Base-by-base conservation (phyloP, 2,888 invertebrate species). In the Poecilobothrus nobilitatus region DNA sequence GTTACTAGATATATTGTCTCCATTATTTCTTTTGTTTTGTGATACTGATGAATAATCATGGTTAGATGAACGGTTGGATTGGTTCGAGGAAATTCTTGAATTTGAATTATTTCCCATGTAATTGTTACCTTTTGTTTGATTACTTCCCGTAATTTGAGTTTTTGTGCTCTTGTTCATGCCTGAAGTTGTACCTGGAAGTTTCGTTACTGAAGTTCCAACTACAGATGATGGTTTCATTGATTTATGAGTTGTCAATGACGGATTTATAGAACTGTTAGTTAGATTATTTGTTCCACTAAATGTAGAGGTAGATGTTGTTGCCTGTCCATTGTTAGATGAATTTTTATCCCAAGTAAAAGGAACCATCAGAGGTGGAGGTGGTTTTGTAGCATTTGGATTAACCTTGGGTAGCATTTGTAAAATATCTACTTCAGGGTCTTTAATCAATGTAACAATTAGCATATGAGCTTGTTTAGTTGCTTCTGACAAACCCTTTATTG, bases 371-470 rank as follows among this genome's bases (percentile, higher is more conserved):
- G 74, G 71, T 53, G 72, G 71, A 53, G 73, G 70, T 69, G 65
- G 71, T 69, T 44, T 74, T 67, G 80, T 82, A 33, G 81, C 78
- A 71, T 79, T 80, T 21, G 78, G 76, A 67, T 81, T 81, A 18
- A 80, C 79, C 44, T 90, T 88, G 68, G 93, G 91, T 78, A 95
- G 81, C 84, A 95, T 88, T 78, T 90, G 89, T 73, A 89, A 83
- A 74, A 95, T 91, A 80, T 95, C 95, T 3, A 92, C 92, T 75
- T 98, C 97, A 7, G 96, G 95, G 84, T 98, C 97, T 81, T 94
- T 93, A 77, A 97, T 94, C 76, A 99, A 86, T 12, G 94, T 89
- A 64, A 92, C 89, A 74, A 99, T 97, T 76, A 98, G 86, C 74
- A 87, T 87, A 78, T 95, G 91, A 67, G 98, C 97, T 79, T 95